Evolutionary conservation across 2,888 invertebrate species (phyloP).

Genomic region (Caenorhabditis macrosperma): DNA sequence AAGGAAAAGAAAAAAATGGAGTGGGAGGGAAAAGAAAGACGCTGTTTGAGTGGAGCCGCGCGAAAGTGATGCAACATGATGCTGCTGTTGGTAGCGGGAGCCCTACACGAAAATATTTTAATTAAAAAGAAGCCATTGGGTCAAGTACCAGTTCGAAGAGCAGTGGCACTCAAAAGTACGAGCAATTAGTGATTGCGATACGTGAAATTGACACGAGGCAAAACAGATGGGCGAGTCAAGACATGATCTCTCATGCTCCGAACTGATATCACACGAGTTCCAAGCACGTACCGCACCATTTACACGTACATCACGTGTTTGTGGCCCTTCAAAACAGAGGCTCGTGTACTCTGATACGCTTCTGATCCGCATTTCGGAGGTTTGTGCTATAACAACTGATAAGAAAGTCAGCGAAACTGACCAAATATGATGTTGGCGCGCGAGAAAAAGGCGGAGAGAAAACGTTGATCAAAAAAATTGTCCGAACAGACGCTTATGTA

Average conservation of each 20-base stretch:
- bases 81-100: constrained; percentile 9
- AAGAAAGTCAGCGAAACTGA: constrained; percentile 38
- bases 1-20: constrained; percentile 13
- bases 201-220: not conserved
- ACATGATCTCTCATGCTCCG: not conserved
- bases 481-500: too few relatives aligned
- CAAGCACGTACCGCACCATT: constrained; percentile 19
- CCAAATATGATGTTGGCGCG: constrained; percentile 38
- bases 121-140: constrained; percentile 5
- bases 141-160: not conserved
- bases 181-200: not conserved
- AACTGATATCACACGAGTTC: not conserved
- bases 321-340: constrained; percentile 28
- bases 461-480: too few relatives aligned
- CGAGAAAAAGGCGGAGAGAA: not conserved
- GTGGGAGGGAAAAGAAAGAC: constrained; percentile 5
- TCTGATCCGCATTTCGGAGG: constrained; percentile 7
- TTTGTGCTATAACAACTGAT: constrained; percentile 30
- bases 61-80: constrained; percentile 48
- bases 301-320: constrained; percentile 43
- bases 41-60: constrained; percentile 12
- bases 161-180: not conserved
- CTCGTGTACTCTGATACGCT: constrained; percentile 33
- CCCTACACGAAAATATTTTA: constrained; percentile 5
- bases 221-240: not conserved